Base-by-base conservation (phyloP, 2,797 vertebrate species). In the Neopelma chrysocephalum region DNA sequence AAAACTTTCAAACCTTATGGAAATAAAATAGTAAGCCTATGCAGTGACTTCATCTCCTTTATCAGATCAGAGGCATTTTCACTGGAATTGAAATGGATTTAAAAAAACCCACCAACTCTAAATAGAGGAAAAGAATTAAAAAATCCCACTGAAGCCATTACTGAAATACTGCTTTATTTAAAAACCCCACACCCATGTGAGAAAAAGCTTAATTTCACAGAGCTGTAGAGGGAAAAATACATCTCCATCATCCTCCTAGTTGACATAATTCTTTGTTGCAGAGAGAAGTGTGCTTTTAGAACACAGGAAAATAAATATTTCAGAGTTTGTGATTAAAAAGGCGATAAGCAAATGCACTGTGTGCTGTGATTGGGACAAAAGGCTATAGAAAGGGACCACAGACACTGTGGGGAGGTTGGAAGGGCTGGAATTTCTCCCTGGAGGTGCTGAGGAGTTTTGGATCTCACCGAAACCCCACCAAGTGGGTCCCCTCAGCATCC, bases 21-120 rank as follows among this genome's bases (percentile, higher is more conserved):
- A 97, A 97, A 97, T 97, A 93, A 97, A 97, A 95, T 85, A 91
- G 91, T 91, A 78, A 97, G 85, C 69, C 72, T 94, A 75, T 57
- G 77, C 54, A 51, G 92, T 97, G 97, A 98, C 95, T 96, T 98
- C 97, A 97, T 96, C 93, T 79, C 94, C 94, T 95, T 93, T 97
- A 97, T 97, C 97, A 97, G 96, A 97, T 98, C 92, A 95, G 95
- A 97, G 94, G 34, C 71, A 36, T 94, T 96, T 96, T 47, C 34
- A 69, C 86, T 93, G 62, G 17, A 90, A 95, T 91, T 89, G 81
- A 95, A 96, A 90, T 34, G 77, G 82, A 84, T 83, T 87, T 84
- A 31, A 45, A 48, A 75, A 70, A 65, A 21, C 3, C 13, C 15
- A 51, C 13, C 32, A 48, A 45, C 25, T 71, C 58, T 70, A 93